Percentiles rank a stretch among this genome's conserved stretches.
These are phyloP conservation scores for Varanus salvator DNA, from an alignment of 2,113 vertebrate species.

Conservation along the genomic window DNA sequence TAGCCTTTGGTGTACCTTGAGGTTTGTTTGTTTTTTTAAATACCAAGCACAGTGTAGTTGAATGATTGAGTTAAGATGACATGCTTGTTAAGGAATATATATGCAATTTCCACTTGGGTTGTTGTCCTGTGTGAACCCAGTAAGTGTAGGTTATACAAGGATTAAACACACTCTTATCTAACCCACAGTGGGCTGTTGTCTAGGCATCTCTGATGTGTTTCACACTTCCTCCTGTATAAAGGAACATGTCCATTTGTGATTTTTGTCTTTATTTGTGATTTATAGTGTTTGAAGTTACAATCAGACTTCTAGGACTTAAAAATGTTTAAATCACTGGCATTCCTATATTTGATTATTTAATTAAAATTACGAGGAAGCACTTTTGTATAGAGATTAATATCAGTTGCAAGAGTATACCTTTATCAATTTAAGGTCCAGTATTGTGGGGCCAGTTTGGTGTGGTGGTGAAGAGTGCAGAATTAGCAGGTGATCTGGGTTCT, in stretches of 20 bases:
- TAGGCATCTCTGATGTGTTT: neutral
- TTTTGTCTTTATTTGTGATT: neutral
- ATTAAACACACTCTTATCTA: too few relatives aligned
- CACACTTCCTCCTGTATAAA: neutral
- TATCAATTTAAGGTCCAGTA: neutral
- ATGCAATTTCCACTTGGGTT: too few relatives aligned
- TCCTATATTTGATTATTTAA: neutral
- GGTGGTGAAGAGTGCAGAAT: too few relatives aligned
- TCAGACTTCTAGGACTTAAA: neutral
- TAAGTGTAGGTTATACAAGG: too few relatives aligned
- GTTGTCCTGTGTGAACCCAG: too few relatives aligned
- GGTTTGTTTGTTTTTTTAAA: neutral
- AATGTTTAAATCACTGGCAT: neutral
- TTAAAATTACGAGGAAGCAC: neutral
- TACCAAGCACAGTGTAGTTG: neutral
- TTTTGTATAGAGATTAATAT: neutral
- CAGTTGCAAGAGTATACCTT: neutral
- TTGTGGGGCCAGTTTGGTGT: neutral
- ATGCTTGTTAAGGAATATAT: too few relatives aligned
- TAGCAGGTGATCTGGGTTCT: too few relatives aligned
- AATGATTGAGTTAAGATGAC: neutral
- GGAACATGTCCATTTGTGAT: neutral
- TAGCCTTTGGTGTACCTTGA: neutral
- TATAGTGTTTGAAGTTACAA: neutral
- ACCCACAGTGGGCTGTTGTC: too few relatives aligned